phyloP scores from a whole-genome alignment of 2,797 vertebrate species.

The Crenichthys baileyi region DNA sequence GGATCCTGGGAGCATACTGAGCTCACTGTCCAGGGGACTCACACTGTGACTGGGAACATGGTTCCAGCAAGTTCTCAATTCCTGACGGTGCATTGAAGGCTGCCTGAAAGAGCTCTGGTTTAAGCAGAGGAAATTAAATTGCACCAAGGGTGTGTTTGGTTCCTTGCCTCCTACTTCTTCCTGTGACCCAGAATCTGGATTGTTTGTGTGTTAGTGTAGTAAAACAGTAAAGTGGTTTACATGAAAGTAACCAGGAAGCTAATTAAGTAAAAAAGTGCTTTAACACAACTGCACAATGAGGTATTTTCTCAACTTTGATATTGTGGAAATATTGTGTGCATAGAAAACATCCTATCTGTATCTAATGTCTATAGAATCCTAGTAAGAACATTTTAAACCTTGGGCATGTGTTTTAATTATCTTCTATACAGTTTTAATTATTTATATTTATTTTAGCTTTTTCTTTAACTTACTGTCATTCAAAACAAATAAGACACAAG shows the following conservation, averaged over 20 bases:
- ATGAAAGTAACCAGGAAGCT: background rate
- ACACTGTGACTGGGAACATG: slow-evolving; percentile 60
- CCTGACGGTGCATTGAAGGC: slow-evolving; percentile 15
- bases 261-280: no score
- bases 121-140: slow-evolving; percentile 50
- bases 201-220: background rate
- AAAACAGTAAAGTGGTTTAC: background rate
- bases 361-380: no score
- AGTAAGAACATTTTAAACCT: no score
- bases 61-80: slow-evolving; percentile 54
- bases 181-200: slow-evolving; percentile 21
- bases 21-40: slow-evolving; percentile 55
- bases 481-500: background rate
- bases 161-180: slow-evolving; percentile 32
- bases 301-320: background rate
- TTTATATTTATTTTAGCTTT: background rate
- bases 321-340: no score
- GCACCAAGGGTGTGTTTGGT: slow-evolving; percentile 43
- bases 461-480: background rate
- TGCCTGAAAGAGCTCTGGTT: slow-evolving; percentile 30
- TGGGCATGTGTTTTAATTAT: no score
- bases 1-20: slow-evolving; percentile 54
- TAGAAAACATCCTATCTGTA: no score
- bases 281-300: background rate
- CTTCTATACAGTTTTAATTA: no score